Conservation (phyloP, 2,888 invertebrate genomes). For the Tenthredo notha region DNA sequence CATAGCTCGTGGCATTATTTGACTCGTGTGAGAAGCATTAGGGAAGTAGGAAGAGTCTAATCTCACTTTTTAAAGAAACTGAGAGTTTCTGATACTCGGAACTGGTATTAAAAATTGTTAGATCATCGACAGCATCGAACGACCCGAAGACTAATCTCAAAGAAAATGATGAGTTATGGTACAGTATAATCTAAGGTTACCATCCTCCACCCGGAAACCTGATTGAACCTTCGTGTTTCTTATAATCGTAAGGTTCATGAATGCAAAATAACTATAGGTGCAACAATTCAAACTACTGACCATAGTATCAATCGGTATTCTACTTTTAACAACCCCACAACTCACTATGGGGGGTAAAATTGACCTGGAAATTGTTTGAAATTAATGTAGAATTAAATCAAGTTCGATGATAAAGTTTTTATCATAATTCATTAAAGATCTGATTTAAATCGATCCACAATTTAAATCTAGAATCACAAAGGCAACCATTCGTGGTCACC, state of each 20-base stretch:
- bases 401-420: neutral
- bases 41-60: slow-evolving; percentile 43
- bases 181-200: neutral
- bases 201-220: slow-evolving; percentile 35
- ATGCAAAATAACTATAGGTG: neutral
- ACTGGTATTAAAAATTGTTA: slow-evolving; percentile 37
- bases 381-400: neutral
- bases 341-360: neutral
- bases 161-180: slow-evolving; percentile 14
- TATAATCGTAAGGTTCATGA: neutral
- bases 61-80: slow-evolving; percentile 51
- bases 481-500: neutral
- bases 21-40: slow-evolving; percentile 33
- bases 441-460: neutral
- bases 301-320: neutral
- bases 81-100: neutral
- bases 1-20: slow-evolving; percentile 47
- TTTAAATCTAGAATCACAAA: neutral
- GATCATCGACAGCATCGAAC: neutral
- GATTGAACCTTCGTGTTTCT: slow-evolving; percentile 16
- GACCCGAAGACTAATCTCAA: neutral
- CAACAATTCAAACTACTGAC: neutral
- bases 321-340: neutral
- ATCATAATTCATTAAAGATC: neutral
- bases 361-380: neutral